Evolutionary conservation across 2,113 vertebrate species (phyloP), one percentile per base, ranked within the genome.

Genomic region (Limnothrissa miodon): DNA sequence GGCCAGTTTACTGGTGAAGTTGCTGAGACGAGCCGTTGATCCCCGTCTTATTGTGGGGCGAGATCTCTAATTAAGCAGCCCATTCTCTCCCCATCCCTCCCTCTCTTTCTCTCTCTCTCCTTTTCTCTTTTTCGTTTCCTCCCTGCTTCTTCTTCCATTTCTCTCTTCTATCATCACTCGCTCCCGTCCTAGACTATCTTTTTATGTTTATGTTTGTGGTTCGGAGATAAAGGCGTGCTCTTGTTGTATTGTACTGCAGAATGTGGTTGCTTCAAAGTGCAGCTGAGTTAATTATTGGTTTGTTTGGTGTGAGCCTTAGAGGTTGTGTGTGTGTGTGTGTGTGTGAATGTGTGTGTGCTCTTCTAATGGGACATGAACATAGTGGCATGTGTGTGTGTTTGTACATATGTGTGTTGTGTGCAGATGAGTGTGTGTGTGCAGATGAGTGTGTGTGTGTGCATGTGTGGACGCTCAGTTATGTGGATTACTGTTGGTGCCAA

Each of bases 1-100:
- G 66, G 74, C 87, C 88, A 86, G 85, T 66, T 79, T 10, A 81
- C 79, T 86, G 82, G 84, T 83, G 85, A 87, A 36, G 66, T 1
- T 84, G 83, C 62, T 82, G 86, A 82, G 81, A 85, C 80, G 84
- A 83, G 83, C 82, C 79, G 88, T 87, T 85, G 85, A 91, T 88
- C 88, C 79, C 79, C 29, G 2, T 17, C 29, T 15, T 66, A 88
- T 83, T 80, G 84, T 80, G 79, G 83, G 85, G 82, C 85, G 85
- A 87, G 86, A 78, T 80, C 56, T 87, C 59, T 86, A 87, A 89
- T 86, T 87, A 87, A 85, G 83, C 83, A 51, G 78, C 51, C 78
- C 79, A 39, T 85, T 45, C 33, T 74, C 15, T 39, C 66, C 29
- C 66, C n/a, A 66, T 13, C 66, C 66, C 59, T 8, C 59, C n/a